phyloP scores from a whole-genome alignment of 2,797 vertebrate species.

The Neomorphus geoffroyi region DNA sequence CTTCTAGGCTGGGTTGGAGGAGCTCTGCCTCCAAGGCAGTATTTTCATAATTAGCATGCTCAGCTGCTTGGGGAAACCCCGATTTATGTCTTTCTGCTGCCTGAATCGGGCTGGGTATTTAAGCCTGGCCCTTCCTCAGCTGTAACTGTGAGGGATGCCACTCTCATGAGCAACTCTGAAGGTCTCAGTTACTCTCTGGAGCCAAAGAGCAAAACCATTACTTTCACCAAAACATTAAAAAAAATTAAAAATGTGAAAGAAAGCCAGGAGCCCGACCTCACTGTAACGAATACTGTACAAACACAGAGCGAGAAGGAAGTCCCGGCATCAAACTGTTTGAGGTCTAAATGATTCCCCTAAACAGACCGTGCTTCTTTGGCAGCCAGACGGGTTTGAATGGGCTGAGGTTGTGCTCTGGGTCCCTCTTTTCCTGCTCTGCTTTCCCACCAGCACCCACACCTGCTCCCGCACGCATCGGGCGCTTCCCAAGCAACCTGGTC shows the following conservation, averaged over 20 bases:
- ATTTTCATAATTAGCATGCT: neutral
- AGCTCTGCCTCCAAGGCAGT: neutral
- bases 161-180: neutral
- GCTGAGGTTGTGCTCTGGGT: neutral
- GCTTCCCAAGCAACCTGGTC: neutral
- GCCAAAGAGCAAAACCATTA: neutral
- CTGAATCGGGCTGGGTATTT: neutral
- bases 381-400: rapidly evolving
- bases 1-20: neutral
- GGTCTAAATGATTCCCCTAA: neutral
- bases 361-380: neutral
- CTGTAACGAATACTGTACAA: rapidly evolving
- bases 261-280: neutral
- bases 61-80: neutral
- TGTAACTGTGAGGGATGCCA: neutral
- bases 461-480: neutral
- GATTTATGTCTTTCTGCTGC: neutral
- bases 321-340: neutral
- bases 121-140: neutral
- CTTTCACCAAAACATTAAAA: neutral
- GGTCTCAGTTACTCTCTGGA: neutral
- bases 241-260: rapidly evolving
- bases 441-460: neutral
- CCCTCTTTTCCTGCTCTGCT: neutral
- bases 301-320: rapidly evolving